phyloP scores from a whole-genome alignment of 2,888 invertebrate species.

The Holacanthella duospinosa region DNA sequence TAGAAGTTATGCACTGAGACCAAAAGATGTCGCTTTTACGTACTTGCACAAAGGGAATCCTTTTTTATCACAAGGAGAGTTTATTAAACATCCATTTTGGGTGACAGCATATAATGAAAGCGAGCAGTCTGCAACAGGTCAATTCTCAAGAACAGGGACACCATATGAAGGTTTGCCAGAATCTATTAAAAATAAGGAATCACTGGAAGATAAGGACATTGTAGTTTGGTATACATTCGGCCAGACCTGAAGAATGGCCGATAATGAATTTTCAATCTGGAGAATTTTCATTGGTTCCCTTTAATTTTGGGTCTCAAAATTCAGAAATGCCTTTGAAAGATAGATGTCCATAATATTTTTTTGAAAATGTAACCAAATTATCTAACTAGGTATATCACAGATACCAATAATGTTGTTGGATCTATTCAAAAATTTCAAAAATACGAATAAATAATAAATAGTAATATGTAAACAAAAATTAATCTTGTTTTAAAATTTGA shows the following conservation, averaged over 20 bases:
- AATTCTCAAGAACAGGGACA: background rate
- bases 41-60: background rate
- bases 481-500: no score
- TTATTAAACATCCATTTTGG: background rate
- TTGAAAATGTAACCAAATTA: no score
- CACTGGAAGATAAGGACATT: background rate
- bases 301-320: background rate
- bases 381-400: no score
- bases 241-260: constrained; percentile 5
- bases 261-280: background rate
- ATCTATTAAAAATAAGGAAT: background rate
- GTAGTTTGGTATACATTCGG: background rate
- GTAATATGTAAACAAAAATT: no score
- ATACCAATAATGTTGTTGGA: no score
- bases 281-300: background rate
- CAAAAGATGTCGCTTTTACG: background rate
- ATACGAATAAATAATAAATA: no score
- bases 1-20: background rate
- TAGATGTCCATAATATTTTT: no score
- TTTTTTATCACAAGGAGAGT: background rate
- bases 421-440: no score
- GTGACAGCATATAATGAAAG: background rate
- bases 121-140: background rate
- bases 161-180: background rate
- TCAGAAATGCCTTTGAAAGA: background rate